These are phyloP conservation scores for Albula glossodonta DNA, from an alignment of 2,113 vertebrate species.

Conservation along the genomic window DNA sequence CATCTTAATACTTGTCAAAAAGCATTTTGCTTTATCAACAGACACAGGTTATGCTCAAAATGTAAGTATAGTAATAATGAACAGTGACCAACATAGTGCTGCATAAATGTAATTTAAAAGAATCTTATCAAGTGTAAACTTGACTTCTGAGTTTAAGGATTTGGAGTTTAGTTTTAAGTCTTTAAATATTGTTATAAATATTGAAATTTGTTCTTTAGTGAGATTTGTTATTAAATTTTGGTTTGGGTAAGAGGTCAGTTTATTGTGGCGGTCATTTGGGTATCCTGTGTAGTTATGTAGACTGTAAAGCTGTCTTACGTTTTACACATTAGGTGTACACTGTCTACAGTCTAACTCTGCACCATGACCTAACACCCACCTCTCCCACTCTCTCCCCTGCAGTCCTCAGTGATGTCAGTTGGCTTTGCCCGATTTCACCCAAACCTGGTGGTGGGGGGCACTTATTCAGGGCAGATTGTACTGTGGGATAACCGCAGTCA, in stretches of 20 bases:
- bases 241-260: background rate
- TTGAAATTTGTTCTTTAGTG: too few relatives aligned
- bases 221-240: background rate
- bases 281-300: background rate
- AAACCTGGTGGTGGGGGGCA: conserved; percentile 82
- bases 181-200: too few relatives aligned
- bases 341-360: background rate
- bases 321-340: background rate
- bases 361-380: background rate
- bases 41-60: too few relatives aligned
- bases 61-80: too few relatives aligned
- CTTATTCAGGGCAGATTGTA: conserved; percentile 85
- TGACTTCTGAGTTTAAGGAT: too few relatives aligned
- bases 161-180: too few relatives aligned
- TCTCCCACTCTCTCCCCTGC: conserved; percentile 34
- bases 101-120: too few relatives aligned
- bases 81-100: too few relatives aligned
- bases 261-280: background rate
- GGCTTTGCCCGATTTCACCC: conserved; percentile 88
- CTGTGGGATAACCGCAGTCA: conserved; percentile 87
- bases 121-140: too few relatives aligned
- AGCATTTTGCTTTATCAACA: too few relatives aligned
- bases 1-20: background rate
- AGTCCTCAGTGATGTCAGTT: conserved; percentile 88
- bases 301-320: background rate